Evolutionary conservation across 2,113 vertebrate genomes (phyloP).

Genomic region (Telmatochromis sp.): DNA sequence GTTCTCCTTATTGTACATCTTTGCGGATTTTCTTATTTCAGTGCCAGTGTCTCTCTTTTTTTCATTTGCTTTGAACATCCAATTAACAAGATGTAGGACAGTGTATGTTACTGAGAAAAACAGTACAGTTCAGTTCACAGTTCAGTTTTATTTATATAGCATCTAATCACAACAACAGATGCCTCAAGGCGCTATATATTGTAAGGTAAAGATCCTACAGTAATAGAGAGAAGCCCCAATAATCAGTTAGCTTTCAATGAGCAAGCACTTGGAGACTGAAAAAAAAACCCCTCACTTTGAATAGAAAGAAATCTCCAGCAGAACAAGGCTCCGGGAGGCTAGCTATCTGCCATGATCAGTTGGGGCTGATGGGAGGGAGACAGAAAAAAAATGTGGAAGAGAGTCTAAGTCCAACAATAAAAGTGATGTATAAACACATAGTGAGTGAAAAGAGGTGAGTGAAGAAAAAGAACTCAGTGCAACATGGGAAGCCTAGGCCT

Average conservation of each 20-base stretch:
- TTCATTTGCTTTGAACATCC: not conserved
- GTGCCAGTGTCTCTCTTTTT: not conserved
- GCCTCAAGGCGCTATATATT: not conserved
- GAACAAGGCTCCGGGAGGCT: not conserved
- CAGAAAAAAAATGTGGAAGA: not conserved
- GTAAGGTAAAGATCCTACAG: not conserved
- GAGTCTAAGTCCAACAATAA: not conserved
- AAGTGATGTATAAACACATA: not conserved
- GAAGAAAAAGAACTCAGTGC: not conserved
- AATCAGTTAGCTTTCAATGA: not conserved
- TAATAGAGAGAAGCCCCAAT: not conserved
- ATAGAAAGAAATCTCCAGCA: not conserved
- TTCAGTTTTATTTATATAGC: not conserved
- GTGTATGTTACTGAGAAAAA: not conserved
- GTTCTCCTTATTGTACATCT: not conserved
- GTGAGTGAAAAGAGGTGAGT: not conserved
- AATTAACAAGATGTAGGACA: not conserved
- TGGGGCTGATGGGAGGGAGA: not conserved
- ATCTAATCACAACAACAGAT: not conserved
- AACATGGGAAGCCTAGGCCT: not conserved
- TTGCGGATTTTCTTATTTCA: not conserved
- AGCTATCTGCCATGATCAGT: not conserved
- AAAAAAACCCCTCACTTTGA: not conserved
- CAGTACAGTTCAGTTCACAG: not conserved
- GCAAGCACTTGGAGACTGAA: not conserved